A percentile compares a stretch with the other conserved stretches of the same genome.
Conservation (phyloP, 1,140 invertebrate species). For the Ceratosolen solmsi region DNA sequence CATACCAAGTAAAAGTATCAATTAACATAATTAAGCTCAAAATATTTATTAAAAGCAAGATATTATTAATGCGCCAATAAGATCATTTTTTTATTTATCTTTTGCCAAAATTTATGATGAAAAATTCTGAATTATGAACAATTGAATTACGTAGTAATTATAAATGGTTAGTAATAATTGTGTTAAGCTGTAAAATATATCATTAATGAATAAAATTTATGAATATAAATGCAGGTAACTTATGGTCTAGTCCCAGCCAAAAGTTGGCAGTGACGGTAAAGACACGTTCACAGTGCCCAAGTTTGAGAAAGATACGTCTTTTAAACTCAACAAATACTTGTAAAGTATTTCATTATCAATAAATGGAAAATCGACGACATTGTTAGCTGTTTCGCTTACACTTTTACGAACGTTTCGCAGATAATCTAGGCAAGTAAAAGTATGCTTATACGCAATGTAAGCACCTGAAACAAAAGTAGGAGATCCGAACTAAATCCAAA, state of each 20-base stretch:
- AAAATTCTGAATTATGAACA: no score
- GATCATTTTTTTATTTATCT: no score
- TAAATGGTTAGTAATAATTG: no score
- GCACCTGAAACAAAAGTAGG: conserved; percentile 73
- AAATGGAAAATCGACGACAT: conserved; percentile 60
- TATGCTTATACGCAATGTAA: conserved; percentile 68
- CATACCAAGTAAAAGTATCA: no score
- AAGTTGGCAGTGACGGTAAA: conserved; percentile 60
- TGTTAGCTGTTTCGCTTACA: conserved; percentile 65
- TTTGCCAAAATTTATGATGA: no score
- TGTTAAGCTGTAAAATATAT: no score
- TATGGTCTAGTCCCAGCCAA: conserved; percentile 63
- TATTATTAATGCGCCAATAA: no score
- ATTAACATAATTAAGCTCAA: no score
- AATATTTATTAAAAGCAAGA: no score
- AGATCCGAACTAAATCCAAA: conserved; percentile 60
- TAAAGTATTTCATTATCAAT: conserved; percentile 62
- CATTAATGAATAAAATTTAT: background rate
- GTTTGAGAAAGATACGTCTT: conserved; percentile 59
- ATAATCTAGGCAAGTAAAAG: conserved; percentile 67
- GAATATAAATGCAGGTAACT: conserved; percentile 27
- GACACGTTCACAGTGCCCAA: conserved; percentile 62
- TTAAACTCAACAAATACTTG: conserved; percentile 63
- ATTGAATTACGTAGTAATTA: no score
- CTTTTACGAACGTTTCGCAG: conserved; percentile 65